phyloP scores from a whole-genome alignment of 2,888 invertebrate species.

The Spilarctia lutea region DNA sequence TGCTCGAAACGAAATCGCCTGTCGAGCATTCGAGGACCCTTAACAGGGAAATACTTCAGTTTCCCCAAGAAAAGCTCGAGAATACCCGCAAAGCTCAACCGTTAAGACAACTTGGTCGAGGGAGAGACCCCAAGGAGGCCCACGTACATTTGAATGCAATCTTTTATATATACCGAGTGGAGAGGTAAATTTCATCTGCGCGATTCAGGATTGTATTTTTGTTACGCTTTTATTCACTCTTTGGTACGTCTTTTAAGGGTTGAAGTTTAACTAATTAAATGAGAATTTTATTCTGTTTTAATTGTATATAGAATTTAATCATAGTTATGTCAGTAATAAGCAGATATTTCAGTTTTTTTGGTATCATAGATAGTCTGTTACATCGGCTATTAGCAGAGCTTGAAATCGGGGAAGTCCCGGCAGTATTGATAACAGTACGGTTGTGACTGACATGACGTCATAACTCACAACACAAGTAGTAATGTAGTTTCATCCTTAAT shows the following conservation, averaged over 20 bases:
- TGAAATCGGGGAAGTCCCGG: not conserved
- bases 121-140: not conserved
- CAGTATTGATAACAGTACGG: not conserved
- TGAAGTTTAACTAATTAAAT: not conserved
- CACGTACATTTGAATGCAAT: not conserved
- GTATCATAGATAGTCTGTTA: not conserved
- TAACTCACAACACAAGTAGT: not conserved
- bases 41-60: not conserved
- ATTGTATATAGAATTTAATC: not conserved
- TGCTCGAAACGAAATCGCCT: not conserved
- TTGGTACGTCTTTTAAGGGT: not conserved
- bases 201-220: slow-evolving; percentile 1
- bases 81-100: not conserved
- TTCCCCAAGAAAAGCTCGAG: not conserved
- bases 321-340: not conserved
- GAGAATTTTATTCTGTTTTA: not conserved
- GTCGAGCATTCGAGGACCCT: not conserved
- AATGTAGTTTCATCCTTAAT: not conserved
- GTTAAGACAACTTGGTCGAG: not conserved
- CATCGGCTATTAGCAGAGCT: not conserved
- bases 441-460: not conserved
- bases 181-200: not conserved
- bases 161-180: not conserved
- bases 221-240: not conserved
- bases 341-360: not conserved